A percentile compares a stretch with the other conserved stretches of the same genome.
phyloP scores from a whole-genome alignment of 2,888 invertebrate species.

The Tipula lateralis region DNA sequence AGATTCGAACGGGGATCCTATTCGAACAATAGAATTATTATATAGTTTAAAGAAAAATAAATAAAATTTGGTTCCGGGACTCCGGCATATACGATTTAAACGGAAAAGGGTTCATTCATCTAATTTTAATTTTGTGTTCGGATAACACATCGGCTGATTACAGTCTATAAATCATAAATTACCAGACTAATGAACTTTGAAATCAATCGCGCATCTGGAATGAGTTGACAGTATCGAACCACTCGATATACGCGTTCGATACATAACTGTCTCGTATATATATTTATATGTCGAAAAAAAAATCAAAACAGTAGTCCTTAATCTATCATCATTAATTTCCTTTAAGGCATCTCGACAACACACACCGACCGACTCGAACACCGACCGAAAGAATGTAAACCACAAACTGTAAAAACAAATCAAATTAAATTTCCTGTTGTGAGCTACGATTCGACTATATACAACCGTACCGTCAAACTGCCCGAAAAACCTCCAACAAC shows the following conservation, averaged over 20 bases:
- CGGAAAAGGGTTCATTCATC: background rate
- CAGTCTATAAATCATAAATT: background rate
- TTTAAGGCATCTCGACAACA: background rate
- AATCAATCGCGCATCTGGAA: background rate
- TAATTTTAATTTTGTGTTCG: background rate
- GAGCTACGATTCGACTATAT: background rate
- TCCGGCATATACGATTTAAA: too few species aligned
- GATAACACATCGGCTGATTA: background rate
- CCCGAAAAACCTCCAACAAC: background rate
- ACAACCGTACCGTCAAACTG: background rate
- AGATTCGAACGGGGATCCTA: background rate
- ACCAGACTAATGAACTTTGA: background rate
- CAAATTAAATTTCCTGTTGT: background rate
- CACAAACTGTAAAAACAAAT: constrained; percentile 19
- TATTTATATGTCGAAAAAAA: background rate
- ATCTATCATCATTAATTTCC: constrained; percentile 19
- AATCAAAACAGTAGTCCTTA: background rate
- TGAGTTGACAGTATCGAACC: background rate
- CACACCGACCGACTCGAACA: background rate
- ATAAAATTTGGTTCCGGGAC: constrained; percentile 2
- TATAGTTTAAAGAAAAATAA: background rate
- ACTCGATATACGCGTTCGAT: too few species aligned
- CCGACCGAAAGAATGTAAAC: background rate
- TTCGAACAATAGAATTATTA: background rate
- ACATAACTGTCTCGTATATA: background rate